phyloP scores from a whole-genome alignment of 2,797 vertebrate species.

The Ataeniobius toweri region DNA sequence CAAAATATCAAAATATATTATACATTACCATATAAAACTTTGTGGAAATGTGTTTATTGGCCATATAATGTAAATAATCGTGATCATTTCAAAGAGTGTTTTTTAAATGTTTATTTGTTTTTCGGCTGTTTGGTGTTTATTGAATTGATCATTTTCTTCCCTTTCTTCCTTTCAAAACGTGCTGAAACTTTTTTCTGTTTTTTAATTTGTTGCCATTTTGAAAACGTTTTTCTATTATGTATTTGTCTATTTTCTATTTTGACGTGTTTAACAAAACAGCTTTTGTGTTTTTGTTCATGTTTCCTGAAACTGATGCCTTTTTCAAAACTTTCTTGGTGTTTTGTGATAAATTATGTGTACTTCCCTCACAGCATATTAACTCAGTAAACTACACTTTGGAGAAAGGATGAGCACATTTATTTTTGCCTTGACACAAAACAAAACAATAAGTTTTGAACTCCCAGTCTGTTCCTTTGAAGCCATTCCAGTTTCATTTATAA shows the following conservation, averaged over 20 bases:
- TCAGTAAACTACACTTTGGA: constrained; percentile 37
- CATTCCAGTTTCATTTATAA: constrained; percentile 53
- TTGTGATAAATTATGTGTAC: constrained; percentile 25
- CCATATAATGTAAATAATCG: neutral
- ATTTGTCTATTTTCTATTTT: neutral
- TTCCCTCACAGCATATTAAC: constrained; percentile 36
- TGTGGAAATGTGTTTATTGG: neutral
- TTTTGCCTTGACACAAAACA: constrained; percentile 32
- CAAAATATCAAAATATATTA: neutral
- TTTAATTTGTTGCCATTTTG: neutral
- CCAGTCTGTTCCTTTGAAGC: constrained; percentile 48
- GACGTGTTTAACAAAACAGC: neutral
- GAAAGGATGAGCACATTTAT: constrained; percentile 27
- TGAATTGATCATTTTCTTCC: neutral
- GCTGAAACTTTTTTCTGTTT: neutral
- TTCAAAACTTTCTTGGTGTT: neutral
- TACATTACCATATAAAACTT: neutral
- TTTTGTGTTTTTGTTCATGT: neutral
- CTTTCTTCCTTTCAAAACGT: neutral
- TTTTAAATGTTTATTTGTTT: neutral
- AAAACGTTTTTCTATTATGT: neutral
- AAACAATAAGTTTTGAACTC: constrained; percentile 41
- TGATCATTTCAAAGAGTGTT: neutral
- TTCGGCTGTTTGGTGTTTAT: neutral
- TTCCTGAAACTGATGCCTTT: neutral